Evolutionary conservation across 2,888 invertebrate species (phyloP), one percentile per base, ranked within the genome.

Genomic region (Hecatera dysodea): DNA sequence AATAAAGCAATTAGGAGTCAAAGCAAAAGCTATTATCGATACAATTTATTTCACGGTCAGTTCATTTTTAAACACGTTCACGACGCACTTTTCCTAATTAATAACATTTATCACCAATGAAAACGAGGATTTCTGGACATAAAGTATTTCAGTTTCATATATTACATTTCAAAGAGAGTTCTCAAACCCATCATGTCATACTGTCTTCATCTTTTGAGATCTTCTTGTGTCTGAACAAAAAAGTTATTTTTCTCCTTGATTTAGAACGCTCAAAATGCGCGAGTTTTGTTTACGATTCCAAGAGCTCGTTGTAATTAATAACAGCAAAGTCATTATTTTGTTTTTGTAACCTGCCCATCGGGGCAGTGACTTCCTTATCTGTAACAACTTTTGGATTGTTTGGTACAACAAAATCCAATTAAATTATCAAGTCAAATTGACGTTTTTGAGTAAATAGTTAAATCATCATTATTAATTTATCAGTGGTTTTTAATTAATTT

Each of bases 81-180:
- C 48, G 15, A 24, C 52, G 9, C 53, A 27, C 22, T 33, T 62
- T 65, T 63, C 48, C 53, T 75, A 46, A 68, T 75, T 42, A 65
- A 63, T 80, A 60, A 61, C 29, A 67, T 67, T 72, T 69, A 29
- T 65, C 80, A 44, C 36, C 39, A 39, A 69, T 17, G 52, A 50
- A n/a, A 67, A 67, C 29, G 3, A 29, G 33, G 6, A 62, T 22
- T 53, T 36, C 33, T 52, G 53, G 24, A 52, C 33, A 17, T 72
- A 5, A 50, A 64, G 44, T 60, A 50, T 60, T n/a, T 24, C 3
- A 33, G 11, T 48, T 15, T 27, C 6, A 33, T 48, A 48, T 9
- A 29, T 59, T 17, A 19, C 22, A 46, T 63, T 55, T 44, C 19
- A 24, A 24, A 22, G 11, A 24, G 1, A 71, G 27, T 36, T 19